Evolutionary conservation across 92 coral and sea anemone species (phyloP), one percentile per base, ranked within the genome.

Genomic region (Paragorgia papillata): DNA sequence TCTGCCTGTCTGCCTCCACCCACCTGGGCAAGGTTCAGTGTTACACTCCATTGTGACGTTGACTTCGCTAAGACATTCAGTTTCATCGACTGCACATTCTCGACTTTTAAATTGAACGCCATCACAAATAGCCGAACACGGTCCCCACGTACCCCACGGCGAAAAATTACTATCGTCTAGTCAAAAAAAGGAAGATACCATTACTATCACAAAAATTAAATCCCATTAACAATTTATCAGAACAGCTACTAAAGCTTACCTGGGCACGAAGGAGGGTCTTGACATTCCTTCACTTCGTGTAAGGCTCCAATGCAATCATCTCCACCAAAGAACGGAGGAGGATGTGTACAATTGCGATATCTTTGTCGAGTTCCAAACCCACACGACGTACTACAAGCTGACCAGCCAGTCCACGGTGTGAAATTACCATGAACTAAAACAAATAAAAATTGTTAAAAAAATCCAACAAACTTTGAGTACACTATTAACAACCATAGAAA

Each of bases 281-380:
- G 7, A 26, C 86, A 83, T 5, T 27, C 55, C 34, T 30, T 65
- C 18, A 54, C 43, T 37, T 83, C 86, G 25, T 54, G n/a, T 17
- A 73, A 35, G 12, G 26, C 0, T 19, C 86, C 86, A 55, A 2
- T 57, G 62, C 86, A 83, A 24, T 83, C 82, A 39, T 32, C 15
- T 44, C 86, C 86, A 66, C 68, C 66, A 46, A 55, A 30, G n/a
- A 62, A 4, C 24, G 82, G 82, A 7, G 86, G 86, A 2, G 86
- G 86, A 13, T 30, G 37, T 62, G 86, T 83, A 25, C 86, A 83
- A 53, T 65, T 75, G 22, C 86, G 73, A 46, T 28, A 64, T 9
- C 86, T 61, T 2, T 13, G 32, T 14, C 73, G 82, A 13, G 57
- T 57, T 37, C 86, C 86, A 2, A 13, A 25, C 1, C 82, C 82